A percentile compares a stretch with the other conserved stretches of the same genome.
Conservation (phyloP, 2,888 invertebrate species). For the Glyphotaelius pellucidus region DNA sequence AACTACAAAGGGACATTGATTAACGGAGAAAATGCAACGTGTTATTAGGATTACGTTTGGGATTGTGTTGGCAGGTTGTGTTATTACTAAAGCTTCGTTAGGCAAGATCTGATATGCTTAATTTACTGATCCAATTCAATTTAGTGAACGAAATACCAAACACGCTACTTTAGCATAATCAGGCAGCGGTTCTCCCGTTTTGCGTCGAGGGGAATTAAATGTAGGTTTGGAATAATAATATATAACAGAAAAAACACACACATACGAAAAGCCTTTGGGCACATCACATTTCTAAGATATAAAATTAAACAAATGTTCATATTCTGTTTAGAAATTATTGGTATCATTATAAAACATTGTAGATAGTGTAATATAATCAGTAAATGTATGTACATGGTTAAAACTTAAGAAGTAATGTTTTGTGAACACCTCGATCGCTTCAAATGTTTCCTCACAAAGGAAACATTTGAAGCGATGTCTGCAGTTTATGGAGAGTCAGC, state of each 20-base stretch:
- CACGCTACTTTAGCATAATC: background rate
- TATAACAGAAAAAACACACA: background rate
- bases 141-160: background rate
- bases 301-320: too few relatives aligned
- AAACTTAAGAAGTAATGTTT: too few relatives aligned
- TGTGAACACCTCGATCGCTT: too few relatives aligned
- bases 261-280: too few relatives aligned
- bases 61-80: background rate
- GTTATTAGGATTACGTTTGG: slow-evolving; percentile 14
- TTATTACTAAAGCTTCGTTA: slow-evolving; percentile 2
- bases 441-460: too few relatives aligned
- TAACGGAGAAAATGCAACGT: background rate
- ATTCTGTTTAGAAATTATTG: too few relatives aligned
- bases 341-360: too few relatives aligned
- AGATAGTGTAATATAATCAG: too few relatives aligned
- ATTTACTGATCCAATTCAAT: background rate
- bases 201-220: background rate
- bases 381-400: too few relatives aligned
- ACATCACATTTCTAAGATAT: too few relatives aligned
- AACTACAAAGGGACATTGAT: slow-evolving; percentile 11
- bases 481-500: too few relatives aligned
- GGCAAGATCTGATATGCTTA: background rate
- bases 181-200: background rate
- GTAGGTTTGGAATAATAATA: background rate
- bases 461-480: too few relatives aligned